A percentile compares a stretch with the other conserved stretches of the same genome.
Conservation (phyloP, 2,888 invertebrate species). For the Gerosis bhagava region DNA sequence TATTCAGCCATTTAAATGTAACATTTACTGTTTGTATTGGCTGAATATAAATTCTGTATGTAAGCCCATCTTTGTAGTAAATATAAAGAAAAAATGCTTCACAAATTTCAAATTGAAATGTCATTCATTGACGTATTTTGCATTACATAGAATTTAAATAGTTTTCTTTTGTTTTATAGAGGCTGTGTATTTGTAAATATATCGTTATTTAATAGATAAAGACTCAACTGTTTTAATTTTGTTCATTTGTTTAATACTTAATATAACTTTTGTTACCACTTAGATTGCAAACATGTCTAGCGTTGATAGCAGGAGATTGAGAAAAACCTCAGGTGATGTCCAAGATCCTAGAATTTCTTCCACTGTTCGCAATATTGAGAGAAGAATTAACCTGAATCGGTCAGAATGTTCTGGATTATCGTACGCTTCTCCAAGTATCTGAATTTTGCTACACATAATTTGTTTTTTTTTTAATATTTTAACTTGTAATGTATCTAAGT, state of each 20-base stretch:
- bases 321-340: constrained; percentile 57
- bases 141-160: neutral
- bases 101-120: neutral
- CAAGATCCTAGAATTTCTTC: constrained; percentile 71
- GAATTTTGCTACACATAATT: constrained; percentile 31
- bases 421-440: constrained; percentile 63
- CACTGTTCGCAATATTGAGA: constrained; percentile 52
- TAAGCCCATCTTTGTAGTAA: no score
- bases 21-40: no score
- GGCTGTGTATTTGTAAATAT: neutral
- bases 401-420: constrained; percentile 52
- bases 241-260: neutral
- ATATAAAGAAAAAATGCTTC: no score
- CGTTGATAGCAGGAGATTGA: constrained; percentile 40
- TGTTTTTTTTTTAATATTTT: no score
- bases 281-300: constrained; percentile 45
- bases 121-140: neutral
- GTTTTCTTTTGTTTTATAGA: neutral
- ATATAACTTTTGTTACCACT: constrained; percentile 6
- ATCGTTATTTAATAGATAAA: neutral
- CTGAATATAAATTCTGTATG: no score
- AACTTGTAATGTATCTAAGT: no score
- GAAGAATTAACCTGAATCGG: constrained; percentile 53
- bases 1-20: no score
- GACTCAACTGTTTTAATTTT: no score